Base-by-base conservation (phyloP, 2,888 invertebrate species). In the Stenodera caucasica region DNA sequence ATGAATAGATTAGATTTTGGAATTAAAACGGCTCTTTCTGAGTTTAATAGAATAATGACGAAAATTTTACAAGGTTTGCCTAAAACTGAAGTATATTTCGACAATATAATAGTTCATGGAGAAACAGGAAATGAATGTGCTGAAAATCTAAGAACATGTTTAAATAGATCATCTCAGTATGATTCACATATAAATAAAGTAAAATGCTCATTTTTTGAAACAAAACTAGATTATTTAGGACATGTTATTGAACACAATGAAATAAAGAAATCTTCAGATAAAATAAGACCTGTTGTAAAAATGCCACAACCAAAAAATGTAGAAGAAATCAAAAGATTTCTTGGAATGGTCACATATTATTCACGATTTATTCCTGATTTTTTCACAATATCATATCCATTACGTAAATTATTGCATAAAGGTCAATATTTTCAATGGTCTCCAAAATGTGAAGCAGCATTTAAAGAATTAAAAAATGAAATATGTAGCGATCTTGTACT, bases 1-100 rank as follows among this genome's bases (percentile, higher is more conserved):
- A 61, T 69, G 58, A 67, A 69, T 49, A 60, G 72, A 0, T 56
- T 72, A 1, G 49, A 53, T 7, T 68, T 68, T 58, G 71, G 69
- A 18, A 70, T 26, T 72, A 11, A 68, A 64, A 65, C 67, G 12
- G 66, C 71, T 7, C 67, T 67, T n/a, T 56, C 65, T 1, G 66
- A 68, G 58, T 71, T 70, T 52, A 63, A 71, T 52, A 56, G 61
- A 55, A 56, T 66, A 21, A 63, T 72, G 7, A 62, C 65, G 23
- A 63, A 65, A 60, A 63, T 67, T 33, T 61, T 71, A 15, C 18
- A 55, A 9, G 67, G 57, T 2, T 37, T 70, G 14, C 52, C 50
- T 15, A 64, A 67, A 29, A 60, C 62, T 4, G 61, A 53, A 14
- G 53, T 61, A 29, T 71, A 65, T 57, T 65, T 66, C 14, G n/a